Evolutionary conservation across 2,113 vertebrate species (phyloP).

Genomic region (Tamias sibiricus): DNA sequence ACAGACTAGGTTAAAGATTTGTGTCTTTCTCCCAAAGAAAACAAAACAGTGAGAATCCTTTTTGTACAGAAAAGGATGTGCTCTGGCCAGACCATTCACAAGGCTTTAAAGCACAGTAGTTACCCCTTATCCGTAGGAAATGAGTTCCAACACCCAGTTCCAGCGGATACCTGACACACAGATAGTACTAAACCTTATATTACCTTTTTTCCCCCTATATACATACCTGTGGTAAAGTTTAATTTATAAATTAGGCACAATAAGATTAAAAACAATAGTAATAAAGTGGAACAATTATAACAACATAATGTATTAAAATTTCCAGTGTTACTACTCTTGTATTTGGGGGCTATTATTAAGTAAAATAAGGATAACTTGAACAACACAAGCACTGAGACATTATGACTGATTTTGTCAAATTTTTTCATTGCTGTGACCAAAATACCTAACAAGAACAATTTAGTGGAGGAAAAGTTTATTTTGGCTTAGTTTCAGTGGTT

Average conservation of each 20-base stretch:
- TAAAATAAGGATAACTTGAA: not conserved
- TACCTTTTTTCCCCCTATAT: not conserved
- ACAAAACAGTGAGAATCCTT: not conserved
- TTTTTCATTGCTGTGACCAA: no score
- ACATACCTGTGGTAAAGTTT: not conserved
- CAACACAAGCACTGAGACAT: not conserved
- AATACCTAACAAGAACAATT: no score
- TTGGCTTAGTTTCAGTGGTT: no score
- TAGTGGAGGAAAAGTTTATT: no score
- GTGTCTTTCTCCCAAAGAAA: not conserved
- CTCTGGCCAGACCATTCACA: not conserved
- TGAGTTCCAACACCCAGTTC: not conserved
- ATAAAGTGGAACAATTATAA: not conserved
- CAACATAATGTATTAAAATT: not conserved
- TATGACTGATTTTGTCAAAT: not conserved
- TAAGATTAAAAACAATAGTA: not conserved
- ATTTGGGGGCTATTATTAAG: not conserved
- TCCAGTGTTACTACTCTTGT: not conserved
- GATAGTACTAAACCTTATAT: not conserved
- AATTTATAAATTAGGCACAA: not conserved
- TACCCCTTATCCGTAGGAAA: not conserved
- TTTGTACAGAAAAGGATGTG: not conserved
- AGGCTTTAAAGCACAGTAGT: not conserved
- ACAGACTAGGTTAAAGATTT: not conserved
- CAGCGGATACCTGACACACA: not conserved